phyloP scores from a whole-genome alignment of 92 coral and sea anemone genomes.

The Actinostola sp. region DNA sequence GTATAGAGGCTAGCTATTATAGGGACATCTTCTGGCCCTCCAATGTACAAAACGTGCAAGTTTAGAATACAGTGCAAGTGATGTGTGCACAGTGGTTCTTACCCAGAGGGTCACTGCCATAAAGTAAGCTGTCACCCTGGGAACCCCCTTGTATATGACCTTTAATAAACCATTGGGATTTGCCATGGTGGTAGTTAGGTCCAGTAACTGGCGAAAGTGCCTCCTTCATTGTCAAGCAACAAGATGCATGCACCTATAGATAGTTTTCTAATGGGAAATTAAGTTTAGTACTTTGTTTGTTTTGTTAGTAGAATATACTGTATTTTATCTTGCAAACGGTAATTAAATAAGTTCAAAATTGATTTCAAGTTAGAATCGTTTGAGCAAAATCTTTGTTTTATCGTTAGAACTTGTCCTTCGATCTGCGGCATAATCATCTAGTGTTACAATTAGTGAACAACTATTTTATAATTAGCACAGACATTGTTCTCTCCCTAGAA shows the following conservation, averaged over 20 bases:
- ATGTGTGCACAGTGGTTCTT: neutral
- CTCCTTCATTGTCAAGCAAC: conserved; percentile 9
- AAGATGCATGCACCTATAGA: conserved; percentile 11
- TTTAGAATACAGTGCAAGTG: neutral
- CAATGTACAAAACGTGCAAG: neutral
- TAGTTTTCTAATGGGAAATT: neutral
- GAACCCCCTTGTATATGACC: conserved; percentile 65
- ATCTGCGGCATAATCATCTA: no score
- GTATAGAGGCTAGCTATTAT: no score
- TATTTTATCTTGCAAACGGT: no score
- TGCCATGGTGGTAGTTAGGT: conserved; percentile 68
- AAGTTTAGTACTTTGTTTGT: neutral
- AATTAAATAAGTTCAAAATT: neutral
- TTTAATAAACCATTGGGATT: conserved; percentile 80
- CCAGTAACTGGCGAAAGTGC: conserved; percentile 6
- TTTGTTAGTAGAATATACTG: neutral
- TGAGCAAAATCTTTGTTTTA: no score
- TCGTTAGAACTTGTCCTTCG: no score
- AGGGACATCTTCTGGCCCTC: no score
- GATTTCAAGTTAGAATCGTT: no score
- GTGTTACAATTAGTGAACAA: no score
- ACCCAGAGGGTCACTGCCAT: conserved; percentile 51
- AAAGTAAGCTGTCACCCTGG: conserved; percentile 51
- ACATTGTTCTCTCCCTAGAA: no score
- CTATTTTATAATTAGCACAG: no score